These are phyloP conservation scores for Thalassophryne amazonica DNA, from an alignment of 2,797 vertebrate species.

Conservation along the genomic window DNA sequence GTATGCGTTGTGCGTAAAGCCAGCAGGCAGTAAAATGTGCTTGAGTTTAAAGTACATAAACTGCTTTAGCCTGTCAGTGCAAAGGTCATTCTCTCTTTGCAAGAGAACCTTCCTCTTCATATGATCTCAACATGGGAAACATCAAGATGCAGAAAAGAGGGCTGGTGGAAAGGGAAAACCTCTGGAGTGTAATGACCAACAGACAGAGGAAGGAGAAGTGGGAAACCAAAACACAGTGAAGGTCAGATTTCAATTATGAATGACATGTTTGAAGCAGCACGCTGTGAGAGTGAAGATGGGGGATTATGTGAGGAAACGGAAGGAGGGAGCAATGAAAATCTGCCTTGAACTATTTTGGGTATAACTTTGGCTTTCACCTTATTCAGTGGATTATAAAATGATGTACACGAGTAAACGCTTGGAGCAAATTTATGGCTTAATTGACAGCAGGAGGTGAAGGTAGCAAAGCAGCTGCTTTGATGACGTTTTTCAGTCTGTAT, in stretches of 20 bases:
- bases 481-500: constrained; percentile 27
- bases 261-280: constrained; percentile 44
- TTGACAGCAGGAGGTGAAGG: constrained; percentile 5
- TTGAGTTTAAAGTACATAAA: too few relatives aligned
- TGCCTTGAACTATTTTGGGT: constrained; percentile 8
- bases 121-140: too few relatives aligned
- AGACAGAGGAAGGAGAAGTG: constrained; percentile 8
- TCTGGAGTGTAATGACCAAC: not conserved
- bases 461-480: constrained; percentile 26
- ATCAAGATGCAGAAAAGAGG: too few relatives aligned
- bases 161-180: not conserved
- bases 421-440: constrained; percentile 22
- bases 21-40: too few relatives aligned
- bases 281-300: constrained; percentile 45
- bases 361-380: constrained; percentile 1
- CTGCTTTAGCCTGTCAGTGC: too few relatives aligned
- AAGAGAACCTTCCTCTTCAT: too few relatives aligned
- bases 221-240: constrained; percentile 9
- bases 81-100: too few relatives aligned
- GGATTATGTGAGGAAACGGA: not conserved
- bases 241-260: constrained; percentile 51
- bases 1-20: too few relatives aligned
- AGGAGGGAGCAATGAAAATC: not conserved
- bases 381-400: constrained; percentile 9
- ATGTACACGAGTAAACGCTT: constrained; percentile 1